Percentiles rank a stretch among this genome's conserved stretches.
Evolutionary conservation across 2,113 vertebrate genomes (phyloP).

Genomic region (Semnornis frantzii): DNA sequence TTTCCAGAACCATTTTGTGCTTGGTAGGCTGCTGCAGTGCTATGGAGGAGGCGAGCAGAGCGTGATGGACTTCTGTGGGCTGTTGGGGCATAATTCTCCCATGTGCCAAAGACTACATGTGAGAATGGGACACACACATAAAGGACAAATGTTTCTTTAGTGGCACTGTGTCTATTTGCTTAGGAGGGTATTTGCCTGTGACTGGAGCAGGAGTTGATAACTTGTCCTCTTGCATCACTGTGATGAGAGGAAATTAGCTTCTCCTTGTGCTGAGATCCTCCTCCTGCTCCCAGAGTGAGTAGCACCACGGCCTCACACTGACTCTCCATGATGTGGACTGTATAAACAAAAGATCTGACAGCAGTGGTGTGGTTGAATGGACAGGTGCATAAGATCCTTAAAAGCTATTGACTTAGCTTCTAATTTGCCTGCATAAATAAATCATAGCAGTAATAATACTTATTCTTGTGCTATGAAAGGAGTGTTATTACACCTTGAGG

Average conservation of each 20-base stretch:
- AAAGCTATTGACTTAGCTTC: not conserved
- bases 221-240: not conserved
- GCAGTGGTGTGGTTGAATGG: not conserved
- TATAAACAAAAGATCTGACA: not conserved
- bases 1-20: not conserved
- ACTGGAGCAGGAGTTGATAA: not conserved
- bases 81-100: too few species aligned
- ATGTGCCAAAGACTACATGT: not conserved
- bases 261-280: not conserved
- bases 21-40: not conserved
- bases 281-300: not conserved
- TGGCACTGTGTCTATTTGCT: not conserved
- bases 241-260: not conserved
- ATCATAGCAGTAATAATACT: slow-evolving; percentile 22
- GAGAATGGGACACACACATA: rapidly evolving
- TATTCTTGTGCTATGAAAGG: slow-evolving; percentile 21
- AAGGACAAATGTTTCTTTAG: not conserved
- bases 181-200: not conserved
- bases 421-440: slow-evolving; percentile 64
- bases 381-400: not conserved
- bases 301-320: not conserved
- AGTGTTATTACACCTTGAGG: slow-evolving; percentile 29
- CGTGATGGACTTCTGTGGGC: rapidly evolving
- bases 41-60: not conserved
- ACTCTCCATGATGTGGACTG: not conserved